These are phyloP conservation scores for Drosophila suboccidentalis DNA, from an alignment of 2,888 invertebrate genomes.

Conservation along the genomic window DNA sequence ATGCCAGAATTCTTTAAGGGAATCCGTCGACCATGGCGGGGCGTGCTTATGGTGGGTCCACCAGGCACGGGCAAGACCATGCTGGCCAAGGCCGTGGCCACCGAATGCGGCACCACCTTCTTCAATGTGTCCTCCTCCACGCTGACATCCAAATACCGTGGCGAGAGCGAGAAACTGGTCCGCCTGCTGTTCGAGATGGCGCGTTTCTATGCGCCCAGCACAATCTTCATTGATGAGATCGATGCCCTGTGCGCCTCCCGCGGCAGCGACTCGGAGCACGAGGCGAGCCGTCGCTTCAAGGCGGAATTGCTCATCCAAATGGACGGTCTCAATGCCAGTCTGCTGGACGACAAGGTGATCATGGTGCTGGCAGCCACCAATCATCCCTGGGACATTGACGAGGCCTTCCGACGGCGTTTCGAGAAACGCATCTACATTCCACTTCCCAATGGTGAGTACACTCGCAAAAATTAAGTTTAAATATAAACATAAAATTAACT, in stretches of 20 bases:
- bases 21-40: constrained; percentile 92
- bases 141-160: constrained; percentile 95
- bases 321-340: constrained; percentile 91
- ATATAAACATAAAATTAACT: too few relatives aligned
- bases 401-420: constrained; percentile 93
- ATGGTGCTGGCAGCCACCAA: constrained; percentile 97
- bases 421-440: constrained; percentile 96
- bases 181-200: constrained; percentile 95
- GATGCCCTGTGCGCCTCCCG: constrained; percentile 94
- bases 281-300: constrained; percentile 94
- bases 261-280: constrained; percentile 94
- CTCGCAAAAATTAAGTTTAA: too few relatives aligned
- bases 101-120: constrained; percentile 95
- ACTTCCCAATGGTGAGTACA: constrained; percentile 89
- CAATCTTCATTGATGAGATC: constrained; percentile 96
- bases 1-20: constrained; percentile 96
- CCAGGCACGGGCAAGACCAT: constrained; percentile 93
- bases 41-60: constrained; percentile 86
- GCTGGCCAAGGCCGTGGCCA: constrained; percentile 94
- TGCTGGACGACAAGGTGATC: constrained; percentile 89
- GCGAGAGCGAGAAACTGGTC: constrained; percentile 95
- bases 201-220: constrained; percentile 94
- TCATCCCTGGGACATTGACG: constrained; percentile 96
- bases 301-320: constrained; percentile 96
- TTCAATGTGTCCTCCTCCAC: constrained; percentile 95